Evolutionary conservation across 2,888 invertebrate species (phyloP).

Genomic region (Aleiodes alternator): DNA sequence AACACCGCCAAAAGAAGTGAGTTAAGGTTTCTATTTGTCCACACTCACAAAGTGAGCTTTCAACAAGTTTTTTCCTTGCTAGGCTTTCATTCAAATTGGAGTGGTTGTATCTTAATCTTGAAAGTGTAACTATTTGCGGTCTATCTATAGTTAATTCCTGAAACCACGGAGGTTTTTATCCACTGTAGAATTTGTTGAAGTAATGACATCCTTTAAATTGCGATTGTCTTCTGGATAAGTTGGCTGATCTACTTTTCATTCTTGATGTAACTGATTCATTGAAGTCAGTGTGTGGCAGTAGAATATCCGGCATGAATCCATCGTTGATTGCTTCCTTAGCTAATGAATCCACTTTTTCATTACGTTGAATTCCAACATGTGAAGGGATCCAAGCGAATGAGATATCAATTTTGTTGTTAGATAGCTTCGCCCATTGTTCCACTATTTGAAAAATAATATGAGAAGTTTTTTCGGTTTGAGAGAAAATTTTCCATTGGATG

Average conservation of each 20-base stretch:
- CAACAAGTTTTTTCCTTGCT: not conserved
- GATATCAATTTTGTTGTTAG: not conserved
- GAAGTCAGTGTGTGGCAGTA: too few species aligned
- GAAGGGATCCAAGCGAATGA: slow-evolving; percentile 9
- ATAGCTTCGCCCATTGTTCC: not conserved
- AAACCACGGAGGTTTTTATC: not conserved
- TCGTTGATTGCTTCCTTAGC: too few species aligned
- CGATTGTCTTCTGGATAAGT: too few species aligned
- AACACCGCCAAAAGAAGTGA: not conserved
- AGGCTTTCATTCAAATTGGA: not conserved
- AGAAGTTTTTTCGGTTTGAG: not conserved
- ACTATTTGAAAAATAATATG: slow-evolving; percentile 6
- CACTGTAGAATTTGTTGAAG: not conserved
- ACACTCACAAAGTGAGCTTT: not conserved
- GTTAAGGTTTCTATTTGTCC: slow-evolving; percentile 1
- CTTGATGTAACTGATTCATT: too few species aligned
- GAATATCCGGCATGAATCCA: too few species aligned
- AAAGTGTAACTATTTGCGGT: not conserved
- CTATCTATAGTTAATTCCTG: not conserved
- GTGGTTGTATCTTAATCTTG: not conserved
- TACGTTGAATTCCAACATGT: too few species aligned
- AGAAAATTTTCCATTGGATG: not conserved
- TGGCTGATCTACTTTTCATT: too few species aligned
- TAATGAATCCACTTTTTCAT: too few species aligned
- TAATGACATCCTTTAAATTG: not conserved